Base-by-base conservation (phyloP, 2,888 invertebrate species). In the Pocota personata region DNA sequence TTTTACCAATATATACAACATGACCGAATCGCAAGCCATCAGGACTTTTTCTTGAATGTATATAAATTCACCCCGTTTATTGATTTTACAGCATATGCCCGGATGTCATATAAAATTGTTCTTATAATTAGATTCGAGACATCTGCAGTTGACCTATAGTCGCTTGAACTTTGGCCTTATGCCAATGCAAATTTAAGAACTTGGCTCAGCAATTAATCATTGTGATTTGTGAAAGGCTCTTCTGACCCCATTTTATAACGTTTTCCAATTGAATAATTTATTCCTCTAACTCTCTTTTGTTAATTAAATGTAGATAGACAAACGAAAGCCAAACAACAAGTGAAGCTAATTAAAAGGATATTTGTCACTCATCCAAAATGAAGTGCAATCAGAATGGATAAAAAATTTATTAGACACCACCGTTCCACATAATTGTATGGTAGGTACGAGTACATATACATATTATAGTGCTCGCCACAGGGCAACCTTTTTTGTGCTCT, bases 131-230 rank as follows among this genome's bases (percentile, higher is more conserved):
- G 58, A 10, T 40, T 58, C 8, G n/a, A 43, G 30, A 66, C 64
- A 67, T 76, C 58, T 71, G 71, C 62, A 79, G 30, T 14, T 76
- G 79, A 84, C 84, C 84, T 76, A 60, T 76, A 35, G 50, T 50
- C 48, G 19, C 27, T 75, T 79, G 79, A 84, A 75, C 84, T 72
- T 52, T 84, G 69, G 84, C 10, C 79, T 58, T 14, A n/a, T 5
- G 50, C 69, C 69, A 76, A 43, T 64, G 48, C 57, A 76, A 64
- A 50, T 19, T 27, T 7, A 50, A 76, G 21, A 40, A 58, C 40
- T 46, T 57, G 40, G 43, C 40, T 10, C 12, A 57, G 55, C 69
- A 46, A 78, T 79, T 58, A 48, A 64, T 71, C 69, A 79, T 58
- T 57, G 27, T 58, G 69, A 40, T 76, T 62, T 58, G 24, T 37